Evolutionary conservation across 1,140 invertebrate genomes (phyloP), one percentile per base, ranked within the genome.

Genomic region (Orussus abietinus): DNA sequence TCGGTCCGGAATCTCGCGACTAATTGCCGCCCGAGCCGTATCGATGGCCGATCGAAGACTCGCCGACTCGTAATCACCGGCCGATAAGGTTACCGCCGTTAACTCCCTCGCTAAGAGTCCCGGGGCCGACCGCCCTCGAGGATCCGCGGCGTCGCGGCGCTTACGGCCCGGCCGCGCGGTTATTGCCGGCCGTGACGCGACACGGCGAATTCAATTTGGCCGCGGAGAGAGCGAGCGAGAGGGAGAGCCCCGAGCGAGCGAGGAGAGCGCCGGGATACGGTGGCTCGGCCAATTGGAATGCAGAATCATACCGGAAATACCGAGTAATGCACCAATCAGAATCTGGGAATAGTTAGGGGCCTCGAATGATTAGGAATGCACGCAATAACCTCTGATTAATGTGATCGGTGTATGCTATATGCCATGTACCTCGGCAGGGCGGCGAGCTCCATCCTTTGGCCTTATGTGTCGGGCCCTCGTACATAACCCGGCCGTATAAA

Each of bases 321-420:
- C 69, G 66, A 69, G 70, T 72, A 73, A 73, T 73, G 68, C 64
- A 67, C 70, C 69, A 73, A 72, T 72, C 67, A 69, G 70, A 71
- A 64, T 67, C 66, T 69, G 62, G 66, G 70, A 70, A 73, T 69
- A 65, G 69, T 69, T 69, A 64, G 66, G 62, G 66, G 63, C 57
- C 62, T 68, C 62, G 65, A 65, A 71, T 72, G 69, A 73, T 73
- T 72, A 73, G 70, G 69, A 73, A 72, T 73, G 70, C 68, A 70
- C 69, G 70, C 70, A 73, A 73, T 73, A 73, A 73, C 69, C 70
- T 71, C 70, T 73, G 70, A 73, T 73, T 73, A 73, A 73, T 73
- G 69, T 72, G 69, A 74, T 71, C 66, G 68, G 66, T 66, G 62
- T 66, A 59, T 63, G 61, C 56, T 47, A 43, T 45, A 47, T 26